A percentile compares a stretch with the other conserved stretches of the same genome.
Evolutionary conservation across 2,113 vertebrate genomes (phyloP).

Genomic region (Suncus etruscus): DNA sequence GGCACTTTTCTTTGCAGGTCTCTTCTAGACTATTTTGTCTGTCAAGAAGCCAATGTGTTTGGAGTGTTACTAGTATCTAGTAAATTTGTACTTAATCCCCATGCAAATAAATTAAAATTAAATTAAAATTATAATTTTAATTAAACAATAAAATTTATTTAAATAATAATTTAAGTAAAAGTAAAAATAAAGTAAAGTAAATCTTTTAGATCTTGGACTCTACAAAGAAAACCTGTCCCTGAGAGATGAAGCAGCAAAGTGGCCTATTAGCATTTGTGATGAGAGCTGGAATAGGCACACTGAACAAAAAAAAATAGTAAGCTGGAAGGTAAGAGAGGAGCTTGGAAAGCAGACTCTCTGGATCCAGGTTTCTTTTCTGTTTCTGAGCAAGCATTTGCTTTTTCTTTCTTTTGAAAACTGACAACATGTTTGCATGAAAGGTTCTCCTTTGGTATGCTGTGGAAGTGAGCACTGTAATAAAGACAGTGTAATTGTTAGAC

Average conservation of each 20-base stretch:
- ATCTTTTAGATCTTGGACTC: slow-evolving; percentile 42
- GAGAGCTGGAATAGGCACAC: slow-evolving; percentile 33
- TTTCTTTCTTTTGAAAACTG: slow-evolving; percentile 53
- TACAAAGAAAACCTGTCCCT: neutral
- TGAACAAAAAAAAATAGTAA: neutral
- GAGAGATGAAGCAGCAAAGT: slow-evolving; percentile 30
- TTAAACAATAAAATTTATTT: too few species aligned
- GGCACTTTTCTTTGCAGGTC: slow-evolving; percentile 46
- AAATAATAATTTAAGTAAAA: too few species aligned
- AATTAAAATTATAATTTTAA: too few species aligned
- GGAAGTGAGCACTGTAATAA: slow-evolving; percentile 45
- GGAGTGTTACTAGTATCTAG: too few species aligned
- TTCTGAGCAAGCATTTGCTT: neutral
- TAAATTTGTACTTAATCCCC: too few species aligned
- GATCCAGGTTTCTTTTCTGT: neutral
- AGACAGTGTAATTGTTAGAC: slow-evolving; percentile 46
- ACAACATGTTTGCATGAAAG: slow-evolving; percentile 54
- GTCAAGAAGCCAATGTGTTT: slow-evolving; percentile 7
- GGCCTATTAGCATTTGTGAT: slow-evolving; percentile 8
- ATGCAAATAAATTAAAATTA: too few species aligned
- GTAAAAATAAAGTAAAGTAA: slow-evolving; percentile 24
- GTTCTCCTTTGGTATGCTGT: slow-evolving; percentile 25
- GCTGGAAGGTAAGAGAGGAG: neutral
- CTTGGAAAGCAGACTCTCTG: neutral
- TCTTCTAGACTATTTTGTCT: slow-evolving; percentile 58